A percentile compares a stretch with the other conserved stretches of the same genome.
Conservation (phyloP, 2,113 vertebrate species). For the Dipodomys merriami region DNA sequence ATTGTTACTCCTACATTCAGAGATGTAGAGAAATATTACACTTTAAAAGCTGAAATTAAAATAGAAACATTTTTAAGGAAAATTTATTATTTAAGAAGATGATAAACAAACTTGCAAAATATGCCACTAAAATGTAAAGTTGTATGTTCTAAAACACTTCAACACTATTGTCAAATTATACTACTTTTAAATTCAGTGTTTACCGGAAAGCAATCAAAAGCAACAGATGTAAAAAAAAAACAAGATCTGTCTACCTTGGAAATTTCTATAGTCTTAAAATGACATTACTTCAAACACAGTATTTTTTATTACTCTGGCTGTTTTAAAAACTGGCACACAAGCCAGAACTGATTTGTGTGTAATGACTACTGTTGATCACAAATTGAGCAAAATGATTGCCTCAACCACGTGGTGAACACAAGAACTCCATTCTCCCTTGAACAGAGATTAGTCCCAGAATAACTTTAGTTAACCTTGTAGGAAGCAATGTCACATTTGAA, state of each 20-base stretch:
- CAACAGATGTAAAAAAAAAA: background rate
- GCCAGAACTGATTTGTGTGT: background rate
- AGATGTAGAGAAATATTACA: constrained; percentile 14
- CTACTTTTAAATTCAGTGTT: background rate
- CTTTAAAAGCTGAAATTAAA: background rate
- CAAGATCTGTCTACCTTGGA: background rate
- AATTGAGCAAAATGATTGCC: background rate
- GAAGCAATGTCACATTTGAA: background rate
- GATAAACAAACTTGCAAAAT: background rate
- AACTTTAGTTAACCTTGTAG: background rate
- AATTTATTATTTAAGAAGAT: background rate
- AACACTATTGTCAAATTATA: background rate
- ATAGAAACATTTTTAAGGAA: background rate
- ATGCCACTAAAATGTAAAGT: background rate
- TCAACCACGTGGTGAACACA: background rate
- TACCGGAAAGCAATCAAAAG: background rate
- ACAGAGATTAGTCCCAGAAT: background rate
- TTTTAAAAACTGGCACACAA: background rate
- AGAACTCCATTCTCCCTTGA: background rate
- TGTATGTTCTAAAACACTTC: background rate
- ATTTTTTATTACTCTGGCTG: background rate
- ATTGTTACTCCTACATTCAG: background rate
- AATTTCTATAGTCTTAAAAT: background rate
- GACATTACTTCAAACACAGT: background rate
- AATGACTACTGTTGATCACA: background rate